Evolutionary conservation across 2,113 vertebrate species (phyloP).

Genomic region (Monarcha castaneiventris): DNA sequence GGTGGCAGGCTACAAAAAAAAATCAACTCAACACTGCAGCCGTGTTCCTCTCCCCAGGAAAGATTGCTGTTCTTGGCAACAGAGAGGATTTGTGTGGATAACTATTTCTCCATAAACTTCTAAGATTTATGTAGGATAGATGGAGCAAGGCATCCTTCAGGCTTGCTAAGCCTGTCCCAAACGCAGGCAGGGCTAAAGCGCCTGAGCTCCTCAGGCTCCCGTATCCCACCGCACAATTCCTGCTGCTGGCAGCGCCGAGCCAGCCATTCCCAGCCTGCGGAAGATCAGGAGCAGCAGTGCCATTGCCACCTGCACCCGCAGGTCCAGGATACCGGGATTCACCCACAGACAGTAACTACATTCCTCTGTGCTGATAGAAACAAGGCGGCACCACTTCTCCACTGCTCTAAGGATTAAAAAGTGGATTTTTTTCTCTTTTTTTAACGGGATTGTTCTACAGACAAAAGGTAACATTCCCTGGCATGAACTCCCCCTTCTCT

Average conservation of each 20-base stretch:
- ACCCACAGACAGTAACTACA: not conserved
- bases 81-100: not conserved
- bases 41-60: not conserved
- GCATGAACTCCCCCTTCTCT: not conserved
- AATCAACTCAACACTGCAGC: not conserved
- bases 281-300: not conserved
- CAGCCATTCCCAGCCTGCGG: not conserved
- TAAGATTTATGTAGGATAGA: not conserved
- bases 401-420: not conserved
- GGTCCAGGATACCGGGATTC: not conserved
- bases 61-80: not conserved
- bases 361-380: fast-evolving
- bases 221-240: fast-evolving
- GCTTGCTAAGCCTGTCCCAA: not conserved
- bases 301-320: not conserved
- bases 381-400: not conserved
- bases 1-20: conserved; percentile 17
- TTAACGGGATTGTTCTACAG: not conserved
- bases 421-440: not conserved
- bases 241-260: fast-evolving
- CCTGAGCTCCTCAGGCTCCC: not conserved
- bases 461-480: not conserved
- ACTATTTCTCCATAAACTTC: not conserved
- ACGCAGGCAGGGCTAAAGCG: not conserved
- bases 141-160: not conserved